Conservation (phyloP, 2,113 vertebrate species). For the Canis aureus region DNA sequence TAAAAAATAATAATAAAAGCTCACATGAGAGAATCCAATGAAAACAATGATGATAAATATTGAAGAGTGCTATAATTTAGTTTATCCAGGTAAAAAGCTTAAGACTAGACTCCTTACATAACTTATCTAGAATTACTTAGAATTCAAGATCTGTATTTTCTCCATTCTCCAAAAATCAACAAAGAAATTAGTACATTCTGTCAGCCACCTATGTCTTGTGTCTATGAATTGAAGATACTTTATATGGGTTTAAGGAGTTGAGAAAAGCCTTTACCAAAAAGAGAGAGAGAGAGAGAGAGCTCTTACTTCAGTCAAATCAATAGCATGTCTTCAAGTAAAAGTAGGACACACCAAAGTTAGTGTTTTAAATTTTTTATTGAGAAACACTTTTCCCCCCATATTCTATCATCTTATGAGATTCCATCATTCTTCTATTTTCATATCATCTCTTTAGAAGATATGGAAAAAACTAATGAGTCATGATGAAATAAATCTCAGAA, state of each 20-base stretch:
- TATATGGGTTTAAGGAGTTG: neutral
- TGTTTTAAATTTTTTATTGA: neutral
- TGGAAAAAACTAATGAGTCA: neutral
- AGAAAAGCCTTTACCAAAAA: neutral
- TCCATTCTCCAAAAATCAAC: neutral
- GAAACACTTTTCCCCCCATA: neutral
- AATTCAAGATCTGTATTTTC: neutral
- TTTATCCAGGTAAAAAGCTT: neutral
- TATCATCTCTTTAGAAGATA: neutral
- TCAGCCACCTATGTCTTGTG: neutral
- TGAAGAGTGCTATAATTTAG: neutral
- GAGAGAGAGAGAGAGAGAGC: neutral
- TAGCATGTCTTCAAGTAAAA: neutral
- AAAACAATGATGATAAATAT: slow-evolving; percentile 17
- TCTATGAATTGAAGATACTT: neutral
- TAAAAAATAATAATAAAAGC: too few species aligned
- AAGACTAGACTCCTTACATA: neutral
- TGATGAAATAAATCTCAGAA: neutral
- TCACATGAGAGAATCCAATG: neutral
- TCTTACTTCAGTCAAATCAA: neutral
- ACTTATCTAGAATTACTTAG: neutral
- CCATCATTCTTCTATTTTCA: slow-evolving; percentile 11
- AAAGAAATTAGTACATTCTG: neutral
- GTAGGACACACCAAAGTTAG: neutral
- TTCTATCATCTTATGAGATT: neutral